phyloP scores from a whole-genome alignment of 2,113 vertebrate species.

The Callorhinus ursinus region DNA sequence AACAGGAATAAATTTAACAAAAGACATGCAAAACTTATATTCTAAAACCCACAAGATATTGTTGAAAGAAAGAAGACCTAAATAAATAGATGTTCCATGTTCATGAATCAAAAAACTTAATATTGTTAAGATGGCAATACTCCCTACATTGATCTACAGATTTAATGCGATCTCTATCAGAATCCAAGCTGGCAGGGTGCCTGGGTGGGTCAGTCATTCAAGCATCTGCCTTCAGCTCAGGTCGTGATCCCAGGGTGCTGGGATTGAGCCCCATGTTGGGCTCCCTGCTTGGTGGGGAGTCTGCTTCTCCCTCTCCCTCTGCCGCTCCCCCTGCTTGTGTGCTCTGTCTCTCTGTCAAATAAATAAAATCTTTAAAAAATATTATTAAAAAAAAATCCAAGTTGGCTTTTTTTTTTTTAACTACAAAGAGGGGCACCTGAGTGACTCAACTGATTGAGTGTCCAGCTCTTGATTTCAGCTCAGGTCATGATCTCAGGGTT shows the following conservation, averaged over 20 bases:
- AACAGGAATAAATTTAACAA: background rate
- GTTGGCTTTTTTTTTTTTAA: background rate
- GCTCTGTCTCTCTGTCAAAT: too few species aligned
- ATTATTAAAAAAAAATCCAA: background rate
- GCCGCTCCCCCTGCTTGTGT: too few species aligned
- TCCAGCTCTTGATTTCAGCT: background rate
- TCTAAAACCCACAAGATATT: background rate
- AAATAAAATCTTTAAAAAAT: too few species aligned
- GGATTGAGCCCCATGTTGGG: too few species aligned
- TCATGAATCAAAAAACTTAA: conserved; percentile 5
- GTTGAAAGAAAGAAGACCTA: conserved; percentile 6
- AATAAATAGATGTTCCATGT: background rate
- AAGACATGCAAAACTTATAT: background rate
- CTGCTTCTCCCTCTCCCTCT: too few species aligned
- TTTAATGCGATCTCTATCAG: background rate
- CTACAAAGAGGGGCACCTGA: background rate
- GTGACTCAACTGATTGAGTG: background rate
- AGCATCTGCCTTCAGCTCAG: too few species aligned
- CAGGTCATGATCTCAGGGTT: background rate
- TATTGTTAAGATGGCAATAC: background rate
- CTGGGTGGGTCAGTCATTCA: too few species aligned
- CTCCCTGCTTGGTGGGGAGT: too few species aligned
- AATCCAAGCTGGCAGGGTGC: background rate
- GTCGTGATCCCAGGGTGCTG: too few species aligned
- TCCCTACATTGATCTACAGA: background rate